phyloP scores from a whole-genome alignment of 1,140 invertebrate genomes.

The Drosophila jambulina region DNA sequence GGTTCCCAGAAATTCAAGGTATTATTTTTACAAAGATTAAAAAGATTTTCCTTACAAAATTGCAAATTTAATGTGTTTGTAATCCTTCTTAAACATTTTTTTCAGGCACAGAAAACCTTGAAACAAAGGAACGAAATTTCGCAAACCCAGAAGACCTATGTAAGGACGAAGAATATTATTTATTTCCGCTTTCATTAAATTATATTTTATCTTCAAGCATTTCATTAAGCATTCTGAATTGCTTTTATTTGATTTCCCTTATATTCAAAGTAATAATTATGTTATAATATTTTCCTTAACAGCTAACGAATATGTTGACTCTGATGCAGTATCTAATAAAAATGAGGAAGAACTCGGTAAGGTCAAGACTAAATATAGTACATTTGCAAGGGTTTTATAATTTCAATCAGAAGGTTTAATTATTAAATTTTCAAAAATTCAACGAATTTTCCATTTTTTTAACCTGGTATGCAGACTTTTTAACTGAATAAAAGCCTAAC shows the following conservation, averaged over 20 bases:
- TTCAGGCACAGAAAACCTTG: slow-evolving; percentile 15
- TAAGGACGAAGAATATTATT: slow-evolving; percentile 1
- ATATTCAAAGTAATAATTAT: not conserved
- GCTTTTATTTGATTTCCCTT: not conserved
- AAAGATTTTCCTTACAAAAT: not conserved
- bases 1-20: slow-evolving; percentile 9
- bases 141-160: slow-evolving; percentile 2
- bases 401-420: not conserved
- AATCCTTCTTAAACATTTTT: not conserved
- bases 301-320: slow-evolving; percentile 9
- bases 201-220: not conserved
- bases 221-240: too few species aligned
- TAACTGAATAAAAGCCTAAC: too few species aligned
- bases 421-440: too few species aligned
- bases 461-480: too few species aligned
- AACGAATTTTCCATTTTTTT: too few species aligned
- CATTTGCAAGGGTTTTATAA: too few species aligned
- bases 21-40: slow-evolving; percentile 4
- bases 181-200: not conserved
- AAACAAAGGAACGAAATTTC: not conserved
- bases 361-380: not conserved
- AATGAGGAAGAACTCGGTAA: not conserved
- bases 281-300: not conserved
- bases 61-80: not conserved
- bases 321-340: not conserved